Conservation (phyloP, 2,113 vertebrate genomes). For the Bucco capensis region DNA sequence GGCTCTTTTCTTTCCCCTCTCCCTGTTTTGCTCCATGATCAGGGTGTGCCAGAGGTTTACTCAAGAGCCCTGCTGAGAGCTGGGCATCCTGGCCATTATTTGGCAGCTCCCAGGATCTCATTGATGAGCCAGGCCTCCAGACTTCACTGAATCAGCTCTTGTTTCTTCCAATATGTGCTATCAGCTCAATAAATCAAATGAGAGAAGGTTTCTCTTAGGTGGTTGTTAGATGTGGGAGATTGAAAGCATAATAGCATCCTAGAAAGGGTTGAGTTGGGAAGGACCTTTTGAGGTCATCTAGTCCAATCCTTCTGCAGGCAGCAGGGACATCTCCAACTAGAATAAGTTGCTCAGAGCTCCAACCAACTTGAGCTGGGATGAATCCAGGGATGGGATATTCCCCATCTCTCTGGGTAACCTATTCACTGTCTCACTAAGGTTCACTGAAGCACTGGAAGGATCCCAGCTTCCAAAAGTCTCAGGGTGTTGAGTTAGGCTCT, state of each 20-base stretch:
- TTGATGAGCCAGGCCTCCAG: background rate
- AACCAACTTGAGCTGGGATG: no score
- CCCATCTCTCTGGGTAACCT: no score
- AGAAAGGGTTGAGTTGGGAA: no score
- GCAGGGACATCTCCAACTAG: no score
- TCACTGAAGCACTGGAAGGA: background rate
- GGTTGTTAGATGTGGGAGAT: background rate
- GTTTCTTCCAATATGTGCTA: background rate
- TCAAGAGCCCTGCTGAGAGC: background rate
- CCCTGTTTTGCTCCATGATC: background rate
- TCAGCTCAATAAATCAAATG: background rate
- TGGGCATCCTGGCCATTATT: background rate
- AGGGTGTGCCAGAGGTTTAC: background rate
- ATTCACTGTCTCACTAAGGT: background rate
- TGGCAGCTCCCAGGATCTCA: background rate
- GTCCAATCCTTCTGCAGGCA: no score
- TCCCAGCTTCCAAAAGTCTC: background rate
- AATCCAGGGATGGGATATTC: no score
- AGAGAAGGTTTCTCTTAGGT: fast-evolving
- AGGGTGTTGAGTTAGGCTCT: background rate
- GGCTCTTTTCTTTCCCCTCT: background rate
- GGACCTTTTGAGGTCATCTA: no score
- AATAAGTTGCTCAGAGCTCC: no score
- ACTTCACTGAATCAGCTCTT: background rate
- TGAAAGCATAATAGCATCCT: background rate